Evolutionary conservation across 2,888 invertebrate genomes (phyloP), one percentile per base, ranked within the genome.

Genomic region (Neuroscelio doddi): DNA sequence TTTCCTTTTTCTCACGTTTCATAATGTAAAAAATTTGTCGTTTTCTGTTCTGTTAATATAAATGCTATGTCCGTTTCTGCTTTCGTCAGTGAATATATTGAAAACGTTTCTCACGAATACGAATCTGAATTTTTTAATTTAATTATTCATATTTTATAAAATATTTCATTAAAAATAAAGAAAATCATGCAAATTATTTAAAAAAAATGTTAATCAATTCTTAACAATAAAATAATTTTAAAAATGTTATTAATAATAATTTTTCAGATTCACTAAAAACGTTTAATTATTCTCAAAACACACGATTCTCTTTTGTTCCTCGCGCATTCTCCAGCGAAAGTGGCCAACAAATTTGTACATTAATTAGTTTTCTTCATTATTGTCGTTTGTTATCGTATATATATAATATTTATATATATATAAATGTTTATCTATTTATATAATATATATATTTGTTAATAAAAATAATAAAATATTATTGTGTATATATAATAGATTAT

Each of bases 391-490:
- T 80, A 80, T 72, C 56, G 30, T 36, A 45, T 66, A 68, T 80
- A 79, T 81, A 76, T 77, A 76, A 73, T 79, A 78, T 78, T 64
- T 74, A 71, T 63, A 63, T 74, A 71, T 63, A 63, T 67, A 63
- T 59, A 67, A 72, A 75, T 73, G 71, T 61, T 57, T 65, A 52
- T 62, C 49, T 66, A 62, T 61, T 15, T 45, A 71, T 73, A 70
- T 56, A 71, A 74, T 75, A 77, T 79, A 75, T 73, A 76, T 74
- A 76, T 75, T 82, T 80, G 81, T 84, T 80, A 82, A 82, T 84
- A 84, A 84, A 83, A 84, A 84, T 83, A 84, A 83, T 83, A 83
- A 83, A 83, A 83, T 84, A 83, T 83, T 80, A 81, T 83, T 73
- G 70, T 72, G 62, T 68, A 71, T 69, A 64, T 71, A 70, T 73